Base-by-base conservation (phyloP, 2,797 vertebrate genomes). In the Tapirus indicus region DNA sequence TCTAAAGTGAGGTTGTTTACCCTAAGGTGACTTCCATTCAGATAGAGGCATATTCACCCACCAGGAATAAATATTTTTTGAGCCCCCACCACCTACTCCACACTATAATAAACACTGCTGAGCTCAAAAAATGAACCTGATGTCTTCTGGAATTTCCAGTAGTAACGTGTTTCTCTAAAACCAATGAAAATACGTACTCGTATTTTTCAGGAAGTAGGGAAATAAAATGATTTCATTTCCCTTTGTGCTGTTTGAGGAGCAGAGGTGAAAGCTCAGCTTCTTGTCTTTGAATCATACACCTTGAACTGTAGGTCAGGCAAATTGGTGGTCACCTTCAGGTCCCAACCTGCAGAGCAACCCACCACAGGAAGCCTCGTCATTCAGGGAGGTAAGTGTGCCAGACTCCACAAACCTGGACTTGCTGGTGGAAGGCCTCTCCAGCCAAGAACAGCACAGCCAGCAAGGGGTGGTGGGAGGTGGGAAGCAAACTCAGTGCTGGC, bases 381-480 rank as follows among this genome's bases (percentile, higher is more conserved):
- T 66, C 80, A 8, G 23, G 0, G 54, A 83, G 32, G 58, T 41
- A 25, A 97, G 66, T 1, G 1, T 68, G 98, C 98, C 98, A 98
- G 83, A n/a, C 93, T 54, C 86, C 60, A 2, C 98, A 98, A 95
- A 98, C 98, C 97, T 29, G 14, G 96, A 97, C 98, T 98, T 98
- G 97, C 93, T 95, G 27, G n/a, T 95, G 86, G 83, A 97, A 89
- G 96, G 96, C 75, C 86, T 94, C 95, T 88, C 6, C 0, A 98
- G 97, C 97, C 98, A 98, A 98, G 85, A 97, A 35, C 32, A 79
- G 95, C 74, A 91, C 69, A 97, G 96, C 89, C 89, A 95, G 91
- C 95, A 94, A 95, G 93, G 68, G 64, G 75, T 77, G 64, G 80
- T 79, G 60, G 92, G 87, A 92, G 96, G 97, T 96, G 38, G 93